A percentile compares a stretch with the other conserved stretches of the same genome.
Conservation (phyloP, 2,888 invertebrate genomes). For the Apodemia zela region DNA sequence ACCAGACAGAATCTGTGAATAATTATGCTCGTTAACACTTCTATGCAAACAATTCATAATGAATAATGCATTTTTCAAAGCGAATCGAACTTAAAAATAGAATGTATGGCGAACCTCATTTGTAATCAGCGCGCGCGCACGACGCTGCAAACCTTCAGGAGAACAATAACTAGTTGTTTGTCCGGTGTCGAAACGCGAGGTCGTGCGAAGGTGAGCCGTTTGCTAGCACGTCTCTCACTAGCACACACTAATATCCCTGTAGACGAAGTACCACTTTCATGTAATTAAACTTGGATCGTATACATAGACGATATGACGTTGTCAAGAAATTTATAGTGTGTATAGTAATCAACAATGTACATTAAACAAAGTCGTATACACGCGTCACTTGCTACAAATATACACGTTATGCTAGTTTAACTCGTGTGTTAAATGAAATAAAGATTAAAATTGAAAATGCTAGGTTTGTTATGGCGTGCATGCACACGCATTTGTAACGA, state of each 20-base stretch:
- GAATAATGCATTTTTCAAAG: slow-evolving; percentile 17
- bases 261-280: slow-evolving; percentile 2
- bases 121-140: slow-evolving; percentile 70
- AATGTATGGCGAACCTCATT: slow-evolving; percentile 56
- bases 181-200: slow-evolving; percentile 73
- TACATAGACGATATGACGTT: slow-evolving; percentile 20
- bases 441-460: neutral
- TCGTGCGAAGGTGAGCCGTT: slow-evolving; percentile 74
- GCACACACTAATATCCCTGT: slow-evolving; percentile 45
- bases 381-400: slow-evolving; percentile 1
- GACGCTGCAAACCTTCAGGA: slow-evolving; percentile 62
- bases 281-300: neutral
- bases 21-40: slow-evolving; percentile 15
- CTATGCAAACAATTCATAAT: slow-evolving; percentile 11
- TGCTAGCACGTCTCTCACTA: slow-evolving; percentile 55
- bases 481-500: slow-evolving; percentile 21
- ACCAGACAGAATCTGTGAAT: slow-evolving; percentile 13
- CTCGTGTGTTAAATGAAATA: neutral
- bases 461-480: neutral
- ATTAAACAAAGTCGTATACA: neutral
- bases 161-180: slow-evolving; percentile 70
- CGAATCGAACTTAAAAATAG: slow-evolving; percentile 53
- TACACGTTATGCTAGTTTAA: neutral
- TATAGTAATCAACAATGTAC: slow-evolving; percentile 24
- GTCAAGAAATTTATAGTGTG: neutral